Base-by-base conservation (phyloP, 35 echinoderm and acorn worm species). In the Ophiothrix spiculata region DNA sequence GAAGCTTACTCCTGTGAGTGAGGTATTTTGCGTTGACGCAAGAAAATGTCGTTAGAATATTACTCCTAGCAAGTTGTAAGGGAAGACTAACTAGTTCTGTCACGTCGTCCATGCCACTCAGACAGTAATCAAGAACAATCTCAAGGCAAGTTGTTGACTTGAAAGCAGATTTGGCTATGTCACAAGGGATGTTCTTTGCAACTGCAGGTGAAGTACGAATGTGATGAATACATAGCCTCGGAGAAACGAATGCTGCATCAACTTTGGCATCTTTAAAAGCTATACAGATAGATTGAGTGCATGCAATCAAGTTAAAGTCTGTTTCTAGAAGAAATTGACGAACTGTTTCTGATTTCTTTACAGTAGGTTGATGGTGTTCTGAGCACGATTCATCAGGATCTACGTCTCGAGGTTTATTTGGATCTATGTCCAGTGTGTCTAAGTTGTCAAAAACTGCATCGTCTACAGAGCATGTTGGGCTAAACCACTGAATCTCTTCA, bases 371-470 rank as follows among this genome's bases (percentile, higher is more conserved):
- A 69, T 28, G 60, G 25, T 25, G 23, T n/a, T 1, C 6, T 49
- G 42, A 19, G 6, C 6, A 49, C 42, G 19, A 49, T 49, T 19
- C 42, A 49, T 69, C 60, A 4, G 4, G 25, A 25, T 2, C 8
- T 10, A 0, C 0, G 37, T 21, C 45, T 11, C 8, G 21, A 8
- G 8, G 45, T 54, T 11, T 54, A 54, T 8, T n/a, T n/a, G n/a
- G n/a, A 11, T 31, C 28, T 21, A 1, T 13, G 21, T 84, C 81
- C 8, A 25, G 31, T 35, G 32, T 37, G 11, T 1, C n/a, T 31
- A 84, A 37, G 81, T 84, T 56, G 69, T 84, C 56, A 36, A 84
- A 84, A 35, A 63, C 63, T 36, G 81, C 81, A 4, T 23, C 16
- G 34, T 56, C 69, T 21, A 37, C 1, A 64, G 38, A 31, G 34